Base-by-base conservation (phyloP, 2,797 vertebrate genomes). In the Ambastaia sidthimunki region DNA sequence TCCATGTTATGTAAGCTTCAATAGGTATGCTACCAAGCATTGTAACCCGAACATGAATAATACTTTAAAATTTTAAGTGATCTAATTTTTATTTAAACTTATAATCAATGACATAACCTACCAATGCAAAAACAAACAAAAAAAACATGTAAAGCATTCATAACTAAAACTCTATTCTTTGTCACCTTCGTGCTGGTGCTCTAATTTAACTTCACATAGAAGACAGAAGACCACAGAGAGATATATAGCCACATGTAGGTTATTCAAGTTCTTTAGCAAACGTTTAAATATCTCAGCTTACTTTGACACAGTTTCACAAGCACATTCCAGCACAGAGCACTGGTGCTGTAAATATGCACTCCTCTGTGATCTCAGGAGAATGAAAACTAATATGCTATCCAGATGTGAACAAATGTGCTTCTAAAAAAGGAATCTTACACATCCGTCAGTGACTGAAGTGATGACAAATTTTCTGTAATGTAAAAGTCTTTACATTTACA, bases 351-450 rank as follows among this genome's bases (percentile, higher is more conserved):
- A 59, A 68, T 44, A 65, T 72, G 59, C 44, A 16, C 28, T 75
- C 78, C 62, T 62, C 31, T 72, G 85, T 67, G 78, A 34, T 41
- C 50, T 70, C 50, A 47, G 50, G 7, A 41, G 54, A 78, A 69
- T 52, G 50, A 50, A 67, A 37, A 48, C 63, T 55, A 78, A 84
- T 85, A 82, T 84, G 25, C 59, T 74, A 66, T 84, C 82, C 84
- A 87, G 84, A 87, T 85, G 84, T 84, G 70, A 72, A 57, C 54
- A 78, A 79, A 76, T 28, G 70, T 41, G 31, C 50, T 12, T 70
- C 50, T 59, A 73, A 59, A 82, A 75, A 78, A 54, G 15, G 19
- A 16, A 52, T 63, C 73, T 65, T 80, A 62, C 62, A 48, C 28
- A 44, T 55, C 62, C 3, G 54, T 70, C 37, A 54, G 48, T 68